Base-by-base conservation (phyloP, 37 sponge, comb jelly and placozoan species). In the Eunapius fragilis region DNA sequence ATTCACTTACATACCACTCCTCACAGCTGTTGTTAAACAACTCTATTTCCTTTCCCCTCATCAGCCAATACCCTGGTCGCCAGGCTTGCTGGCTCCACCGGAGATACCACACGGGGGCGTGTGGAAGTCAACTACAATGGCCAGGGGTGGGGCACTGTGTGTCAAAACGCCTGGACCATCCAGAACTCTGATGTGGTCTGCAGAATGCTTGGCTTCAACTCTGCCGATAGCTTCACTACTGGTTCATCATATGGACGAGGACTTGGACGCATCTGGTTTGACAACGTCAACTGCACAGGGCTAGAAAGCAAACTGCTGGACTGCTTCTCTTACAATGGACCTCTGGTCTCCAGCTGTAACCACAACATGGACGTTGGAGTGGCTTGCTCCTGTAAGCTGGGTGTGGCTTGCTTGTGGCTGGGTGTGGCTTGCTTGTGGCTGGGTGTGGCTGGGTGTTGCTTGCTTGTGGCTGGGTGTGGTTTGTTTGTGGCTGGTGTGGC, bases 181-280 rank as follows among this genome's bases (percentile, higher is more conserved):
- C 74, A 32, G 1, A 87, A 78, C 0, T 76, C 87, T 13, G 78
- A 70, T 3, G 76, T 86, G 19, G 70, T 80, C 17, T 90, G 86
- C 70, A 23, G 70, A 6, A 23, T 19, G 28, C 80, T 85, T 1
- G 85, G 86, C 19, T 89, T 85, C 74, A 36, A 32, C 24, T 28
- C 58, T 19, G 58, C 58, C 6, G 58, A 4, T 19, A 58, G 58
- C 58, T 11, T 58, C 58, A 58, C 58, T 1, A 13, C 58, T 17
- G 14, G 58, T 12, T 58, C 58, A 1, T 11, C 17, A 11, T 58
- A 58, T 17, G 58, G 58, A 11, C 1, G 19, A 1, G 58, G 58
- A 11, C 22, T 68, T 49, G 80, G 80, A 14, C 32, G 28, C 27
- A 37, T 80, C 67, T 80, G 80, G 80, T 48, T 80, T 25, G 67